These are phyloP conservation scores for Threskiornis aethiopicus DNA, from an alignment of 2,797 vertebrate genomes.

Conservation along the genomic window DNA sequence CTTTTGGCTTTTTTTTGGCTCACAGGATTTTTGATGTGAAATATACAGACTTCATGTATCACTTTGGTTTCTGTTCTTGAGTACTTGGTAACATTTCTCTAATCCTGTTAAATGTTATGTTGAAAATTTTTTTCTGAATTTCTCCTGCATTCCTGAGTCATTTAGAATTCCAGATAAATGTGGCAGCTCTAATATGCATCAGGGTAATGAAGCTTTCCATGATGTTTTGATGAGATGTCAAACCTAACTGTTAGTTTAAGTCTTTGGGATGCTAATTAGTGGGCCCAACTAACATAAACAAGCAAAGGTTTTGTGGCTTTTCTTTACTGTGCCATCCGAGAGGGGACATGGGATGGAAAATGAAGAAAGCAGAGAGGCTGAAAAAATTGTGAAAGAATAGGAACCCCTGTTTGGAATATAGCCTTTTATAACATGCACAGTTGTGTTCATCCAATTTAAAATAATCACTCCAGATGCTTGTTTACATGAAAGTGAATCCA, in stretches of 20 bases:
- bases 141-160: neutral
- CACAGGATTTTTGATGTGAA: neutral
- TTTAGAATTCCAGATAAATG: neutral
- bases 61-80: neutral
- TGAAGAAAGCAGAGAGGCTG: neutral
- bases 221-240: neutral
- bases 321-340: neutral
- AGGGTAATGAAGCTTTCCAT: neutral
- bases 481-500: neutral
- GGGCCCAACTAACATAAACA: neutral
- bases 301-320: neutral
- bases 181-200: neutral
- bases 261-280: neutral
- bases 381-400: neutral
- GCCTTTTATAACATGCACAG: neutral
- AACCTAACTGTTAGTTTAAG: neutral
- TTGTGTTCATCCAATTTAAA: neutral
- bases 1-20: neutral
- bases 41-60: neutral
- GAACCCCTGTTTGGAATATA: neutral
- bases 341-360: neutral
- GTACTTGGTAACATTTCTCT: neutral
- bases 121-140: neutral
- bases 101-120: neutral
- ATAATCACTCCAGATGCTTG: neutral